Evolutionary conservation across 2,888 invertebrate genomes (phyloP), one percentile per base, ranked within the genome.

Genomic region (Trichopoda pennipes): DNA sequence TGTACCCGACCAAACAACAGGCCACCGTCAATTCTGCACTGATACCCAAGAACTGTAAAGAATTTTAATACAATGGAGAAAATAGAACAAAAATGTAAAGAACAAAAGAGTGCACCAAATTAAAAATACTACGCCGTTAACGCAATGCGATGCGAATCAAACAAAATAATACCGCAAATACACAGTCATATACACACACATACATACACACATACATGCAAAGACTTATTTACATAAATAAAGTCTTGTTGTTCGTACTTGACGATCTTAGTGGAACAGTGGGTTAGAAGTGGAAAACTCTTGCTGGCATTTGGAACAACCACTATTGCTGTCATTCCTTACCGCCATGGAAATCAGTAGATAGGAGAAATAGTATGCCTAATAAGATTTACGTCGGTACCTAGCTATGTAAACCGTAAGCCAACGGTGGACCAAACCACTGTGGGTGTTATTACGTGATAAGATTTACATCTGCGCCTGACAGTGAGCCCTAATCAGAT

Each of bases 131-230:
- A 76, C 68, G 61, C 63, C 73, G 77, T 69, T 73, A 81, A 81
- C 69, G 81, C 81, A 81, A 69, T 81, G 74, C 69, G 74, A 77
- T 81, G 77, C 74, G 69, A 81, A 64, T 64, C 64, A 77, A 74
- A 73, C 69, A 77, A 81, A 73, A 73, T 68, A 73, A 73, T 60
- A 51, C 61, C 42, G 49, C 64, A 60, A 38, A 66, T 38, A 38
- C 42, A 42, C 42, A 42, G n/a, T 42, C 32, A 55, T 9, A 61
- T 9, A 51, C 35, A 49, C 19, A 35, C 2, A 44, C n/a, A n/a
- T n/a, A 32, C 47, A 53, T 32, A 68, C 38, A 19, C 17, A 72
- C 21, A 42, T 42, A 51, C 0, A 38, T 35, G 17, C 63, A 28
- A 53, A 44, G 51, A 9, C 44, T 53, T 16, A 44, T 42, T 21